Conservation (phyloP, 2,888 invertebrate species). For the Diloba caeruleocephala region DNA sequence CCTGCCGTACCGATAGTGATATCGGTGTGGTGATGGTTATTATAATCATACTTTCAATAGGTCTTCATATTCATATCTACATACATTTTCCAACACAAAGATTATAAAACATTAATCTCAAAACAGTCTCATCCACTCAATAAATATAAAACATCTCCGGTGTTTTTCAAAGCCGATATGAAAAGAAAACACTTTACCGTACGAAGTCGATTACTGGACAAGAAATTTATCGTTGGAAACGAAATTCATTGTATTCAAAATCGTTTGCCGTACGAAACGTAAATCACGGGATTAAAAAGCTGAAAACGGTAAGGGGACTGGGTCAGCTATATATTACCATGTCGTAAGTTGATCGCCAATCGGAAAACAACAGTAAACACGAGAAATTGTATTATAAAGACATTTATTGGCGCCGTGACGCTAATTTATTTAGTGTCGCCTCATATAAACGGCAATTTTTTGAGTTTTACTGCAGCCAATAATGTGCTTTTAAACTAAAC, state of each 20-base stretch:
- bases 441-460: neutral
- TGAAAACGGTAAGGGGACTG: constrained; percentile 65
- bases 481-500: neutral
- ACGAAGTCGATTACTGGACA: constrained; percentile 32
- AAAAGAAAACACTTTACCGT: constrained; percentile 3
- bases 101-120: neutral
- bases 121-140: neutral
- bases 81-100: no score
- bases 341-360: constrained; percentile 61
- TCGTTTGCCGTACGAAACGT: constrained; percentile 64
- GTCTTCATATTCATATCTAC: no score
- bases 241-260: constrained; percentile 69
- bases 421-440: constrained; percentile 26
- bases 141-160: constrained; percentile 8
- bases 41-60: no score
- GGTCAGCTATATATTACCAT: constrained; percentile 72
- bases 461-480: neutral
- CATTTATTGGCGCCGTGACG: constrained; percentile 55
- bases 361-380: constrained; percentile 59
- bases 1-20: no score
- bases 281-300: constrained; percentile 77
- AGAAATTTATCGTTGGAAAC: constrained; percentile 59
- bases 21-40: no score
- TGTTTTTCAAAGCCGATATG: constrained; percentile 3
- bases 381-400: constrained; percentile 59